Percentiles rank a stretch among this genome's conserved stretches.
Conservation (phyloP, 2,888 invertebrate species). For the Mimachlamys varia region DNA sequence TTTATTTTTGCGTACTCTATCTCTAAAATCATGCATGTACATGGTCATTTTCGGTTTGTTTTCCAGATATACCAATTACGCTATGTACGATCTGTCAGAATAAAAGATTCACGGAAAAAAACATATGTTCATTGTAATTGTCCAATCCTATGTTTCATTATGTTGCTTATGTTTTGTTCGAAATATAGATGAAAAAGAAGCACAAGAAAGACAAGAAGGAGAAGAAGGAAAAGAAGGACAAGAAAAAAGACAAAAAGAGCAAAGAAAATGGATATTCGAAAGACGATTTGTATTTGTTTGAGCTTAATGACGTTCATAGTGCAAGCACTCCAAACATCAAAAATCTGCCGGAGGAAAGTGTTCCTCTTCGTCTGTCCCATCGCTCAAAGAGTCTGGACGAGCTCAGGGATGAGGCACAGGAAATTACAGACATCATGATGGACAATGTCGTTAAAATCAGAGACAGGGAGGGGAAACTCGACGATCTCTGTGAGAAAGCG, state of each 20-base stretch:
- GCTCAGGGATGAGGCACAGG: conserved; percentile 29
- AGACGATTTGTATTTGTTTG: conserved; percentile 28
- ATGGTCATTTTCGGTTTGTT: no score
- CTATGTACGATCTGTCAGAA: no score
- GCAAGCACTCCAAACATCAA: not conserved
- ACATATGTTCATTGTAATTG: no score
- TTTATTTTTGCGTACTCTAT: no score
- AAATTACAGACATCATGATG: conserved; percentile 38
- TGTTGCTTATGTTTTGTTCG: not conserved
- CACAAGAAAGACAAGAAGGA: conserved; percentile 5
- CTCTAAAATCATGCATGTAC: no score
- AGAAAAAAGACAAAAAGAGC: conserved; percentile 8
- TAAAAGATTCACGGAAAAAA: no score
- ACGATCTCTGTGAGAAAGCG: conserved; percentile 34
- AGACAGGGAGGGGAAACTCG: conserved; percentile 37
- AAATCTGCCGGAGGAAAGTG: not conserved
- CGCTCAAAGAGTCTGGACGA: conserved; percentile 39
- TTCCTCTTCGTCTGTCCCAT: conserved; percentile 13
- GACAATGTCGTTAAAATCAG: conserved; percentile 38
- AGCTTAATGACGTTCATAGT: not conserved
- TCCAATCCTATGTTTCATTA: not conserved
- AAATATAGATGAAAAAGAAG: conserved; percentile 13
- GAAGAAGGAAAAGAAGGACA: not conserved
- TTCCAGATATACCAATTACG: no score
- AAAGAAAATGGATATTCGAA: conserved; percentile 23